Base-by-base conservation (phyloP, 2,888 invertebrate species). In the Leistus spinibarbis region DNA sequence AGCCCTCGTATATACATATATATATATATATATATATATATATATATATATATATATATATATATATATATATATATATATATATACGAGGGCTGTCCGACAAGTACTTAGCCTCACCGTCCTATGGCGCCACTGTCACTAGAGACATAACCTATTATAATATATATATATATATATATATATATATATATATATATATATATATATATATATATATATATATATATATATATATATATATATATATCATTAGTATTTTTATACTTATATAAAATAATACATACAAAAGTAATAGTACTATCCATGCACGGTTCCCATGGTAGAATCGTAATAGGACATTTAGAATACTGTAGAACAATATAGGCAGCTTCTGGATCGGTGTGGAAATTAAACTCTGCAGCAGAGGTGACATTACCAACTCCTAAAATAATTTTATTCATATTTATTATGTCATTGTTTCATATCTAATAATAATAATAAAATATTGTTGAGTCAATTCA, bases 381-480 rank as follows among this genome's bases (percentile, higher is more conserved):
- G 78, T 88, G 88, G 82, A 95, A 94, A 84, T 95, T 95, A 81
- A 92, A 95, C 84, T 95, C 95, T 0, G 92, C 92, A 56, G 89
- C 84, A 1, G 88, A 82, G 1, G 89, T 88, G 20, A 85, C 83
- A 81, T 92, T 92, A 17, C 91, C 92, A 22, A 87, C 82, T n/a
- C 87, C 89, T 88, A 69, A 54, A 83, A 83, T 63, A 53, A 53
- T n/a, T n/a, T n/a, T n/a, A n/a, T n/a, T n/a, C n/a, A n/a, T 10
- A 57, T 19, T 23, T 64, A 13, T n/a, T 20, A 24, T 2, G 54
- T 27, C 68, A 64, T 0, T n/a, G 67, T 10, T 22, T 53, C 16
- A n/a, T n/a, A n/a, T n/a, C n/a, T n/a, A n/a, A n/a, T n/a, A n/a
- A n/a, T n/a, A n/a, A n/a, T n/a, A n/a, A n/a, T n/a, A n/a, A n/a